These are phyloP conservation scores for Lingula anatina DNA, from an alignment of 2,888 invertebrate species.

Conservation along the genomic window DNA sequence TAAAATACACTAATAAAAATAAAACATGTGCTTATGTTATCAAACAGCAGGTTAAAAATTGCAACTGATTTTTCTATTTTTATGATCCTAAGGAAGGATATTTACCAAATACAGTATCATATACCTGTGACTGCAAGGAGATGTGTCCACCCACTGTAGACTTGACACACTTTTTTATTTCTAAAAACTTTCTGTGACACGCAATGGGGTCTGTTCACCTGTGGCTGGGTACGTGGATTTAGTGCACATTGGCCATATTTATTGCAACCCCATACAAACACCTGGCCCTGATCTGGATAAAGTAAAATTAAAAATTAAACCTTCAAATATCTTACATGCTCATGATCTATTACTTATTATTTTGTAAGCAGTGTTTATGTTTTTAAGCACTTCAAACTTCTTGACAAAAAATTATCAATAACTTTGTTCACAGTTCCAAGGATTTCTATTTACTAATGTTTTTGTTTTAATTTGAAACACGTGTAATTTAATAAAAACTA, in stretches of 20 bases:
- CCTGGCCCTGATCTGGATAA: conserved; percentile 18
- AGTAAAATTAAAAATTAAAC: conserved; percentile 1
- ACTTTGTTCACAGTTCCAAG: too few species aligned
- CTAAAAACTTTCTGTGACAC: conserved; percentile 9
- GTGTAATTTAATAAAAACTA: too few species aligned
- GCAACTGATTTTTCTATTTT: too few species aligned
- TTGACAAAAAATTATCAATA: too few species aligned
- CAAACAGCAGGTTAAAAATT: too few species aligned
- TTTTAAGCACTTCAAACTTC: not conserved
- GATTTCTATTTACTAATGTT: too few species aligned
- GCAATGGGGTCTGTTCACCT: conserved; percentile 10
- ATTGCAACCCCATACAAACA: conserved; percentile 40
- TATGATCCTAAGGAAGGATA: too few species aligned
- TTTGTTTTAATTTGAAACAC: too few species aligned
- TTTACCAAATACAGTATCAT: too few species aligned
- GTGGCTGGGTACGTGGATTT: conserved; percentile 8
- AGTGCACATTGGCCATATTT: conserved; percentile 32
- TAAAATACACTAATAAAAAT: too few species aligned
- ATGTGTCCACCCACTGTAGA: conserved; percentile 40
- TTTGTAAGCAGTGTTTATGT: not conserved
- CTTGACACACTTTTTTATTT: conserved; percentile 10
- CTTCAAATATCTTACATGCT: not conserved
- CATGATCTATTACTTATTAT: not conserved
- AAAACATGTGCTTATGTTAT: too few species aligned
- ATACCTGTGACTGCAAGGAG: conserved; percentile 30